Percentiles rank a stretch among this genome's conserved stretches.
phyloP scores from a whole-genome alignment of 2,888 invertebrate genomes.

The Nomada ruficornis region DNA sequence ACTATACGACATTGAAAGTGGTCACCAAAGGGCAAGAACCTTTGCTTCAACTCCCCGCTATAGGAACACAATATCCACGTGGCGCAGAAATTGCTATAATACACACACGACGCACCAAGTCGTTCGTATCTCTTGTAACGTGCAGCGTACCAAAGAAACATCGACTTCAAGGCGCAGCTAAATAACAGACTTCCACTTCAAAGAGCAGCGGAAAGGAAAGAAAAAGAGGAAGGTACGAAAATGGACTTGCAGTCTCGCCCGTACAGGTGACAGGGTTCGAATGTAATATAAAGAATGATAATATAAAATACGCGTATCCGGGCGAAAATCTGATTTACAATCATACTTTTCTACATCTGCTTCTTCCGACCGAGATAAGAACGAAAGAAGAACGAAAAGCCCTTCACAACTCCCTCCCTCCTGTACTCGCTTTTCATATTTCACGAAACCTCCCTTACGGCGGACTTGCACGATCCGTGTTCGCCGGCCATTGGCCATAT shows the following conservation, averaged over 20 bases:
- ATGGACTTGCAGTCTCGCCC: too few species aligned
- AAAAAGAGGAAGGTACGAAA: neutral
- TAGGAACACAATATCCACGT: neutral
- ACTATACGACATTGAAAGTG: neutral
- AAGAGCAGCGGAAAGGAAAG: neutral
- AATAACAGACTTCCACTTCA: neutral
- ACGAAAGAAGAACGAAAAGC: constrained; percentile 17
- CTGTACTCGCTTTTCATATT: constrained; percentile 35
- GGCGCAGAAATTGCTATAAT: neutral
- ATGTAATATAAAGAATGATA: too few species aligned
- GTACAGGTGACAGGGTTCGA: too few species aligned
- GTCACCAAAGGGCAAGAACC: neutral
- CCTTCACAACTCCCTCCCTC: constrained; percentile 16
- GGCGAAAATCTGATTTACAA: neutral
- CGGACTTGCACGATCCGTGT: neutral
- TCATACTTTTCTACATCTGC: neutral
- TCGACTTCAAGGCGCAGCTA: neutral
- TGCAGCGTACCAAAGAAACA: neutral
- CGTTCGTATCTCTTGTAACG: neutral
- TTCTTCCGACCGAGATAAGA: too few species aligned
- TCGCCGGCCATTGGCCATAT: constrained; percentile 33
- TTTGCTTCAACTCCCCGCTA: neutral
- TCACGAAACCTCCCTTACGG: constrained; percentile 34
- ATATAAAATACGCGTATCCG: too few species aligned
- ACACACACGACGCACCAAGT: neutral